Percentiles rank a stretch among this genome's conserved stretches.
These are phyloP conservation scores for Aphis craccivora DNA, from an alignment of 1,140 invertebrate genomes.

Conservation along the genomic window DNA sequence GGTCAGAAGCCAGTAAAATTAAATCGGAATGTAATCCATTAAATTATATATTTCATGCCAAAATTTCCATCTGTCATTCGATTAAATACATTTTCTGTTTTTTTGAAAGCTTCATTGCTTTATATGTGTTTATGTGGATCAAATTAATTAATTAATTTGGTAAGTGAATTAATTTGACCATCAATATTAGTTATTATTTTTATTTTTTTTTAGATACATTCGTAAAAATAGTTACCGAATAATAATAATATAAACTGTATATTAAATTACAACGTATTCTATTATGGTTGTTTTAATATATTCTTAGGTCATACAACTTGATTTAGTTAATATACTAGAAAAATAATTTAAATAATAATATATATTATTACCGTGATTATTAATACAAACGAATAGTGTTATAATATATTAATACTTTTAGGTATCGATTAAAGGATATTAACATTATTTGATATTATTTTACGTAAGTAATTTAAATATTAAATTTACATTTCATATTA, in stretches of 20 bases:
- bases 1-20: background rate
- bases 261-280: no score
- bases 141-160: background rate
- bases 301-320: no score
- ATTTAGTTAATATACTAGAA: background rate
- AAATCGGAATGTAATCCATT: constrained; percentile 13
- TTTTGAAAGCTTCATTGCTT: background rate
- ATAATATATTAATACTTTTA: no score
- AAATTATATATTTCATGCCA: constrained; percentile 33
- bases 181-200: background rate
- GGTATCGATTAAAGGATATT: background rate
- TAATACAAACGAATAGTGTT: no score
- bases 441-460: background rate
- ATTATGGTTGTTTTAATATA: no score
- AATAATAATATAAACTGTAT: no score
- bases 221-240: no score
- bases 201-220: no score
- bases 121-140: background rate
- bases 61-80: background rate
- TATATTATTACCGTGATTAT: no score
- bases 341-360: background rate
- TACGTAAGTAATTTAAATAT: background rate
- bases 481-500: background rate
- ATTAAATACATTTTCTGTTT: background rate
- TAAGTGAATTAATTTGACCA: background rate